A percentile compares a stretch with the other conserved stretches of the same genome.
phyloP scores from a whole-genome alignment of 2,113 vertebrate species.

The Cyanoramphus novaezelandiae region DNA sequence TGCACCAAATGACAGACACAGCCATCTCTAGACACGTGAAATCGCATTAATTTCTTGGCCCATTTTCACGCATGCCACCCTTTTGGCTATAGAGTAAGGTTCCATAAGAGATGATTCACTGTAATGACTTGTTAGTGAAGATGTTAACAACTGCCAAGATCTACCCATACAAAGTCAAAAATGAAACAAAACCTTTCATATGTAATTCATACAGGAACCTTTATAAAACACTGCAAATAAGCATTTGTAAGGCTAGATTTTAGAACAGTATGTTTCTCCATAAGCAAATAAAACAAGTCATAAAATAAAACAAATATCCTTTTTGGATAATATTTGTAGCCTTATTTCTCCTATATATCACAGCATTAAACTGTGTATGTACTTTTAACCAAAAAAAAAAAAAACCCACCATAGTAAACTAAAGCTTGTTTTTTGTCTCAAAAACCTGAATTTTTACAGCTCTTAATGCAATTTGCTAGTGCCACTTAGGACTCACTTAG shows the following conservation, averaged over 20 bases:
- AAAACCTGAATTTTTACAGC: not conserved
- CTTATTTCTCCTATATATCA: not conserved
- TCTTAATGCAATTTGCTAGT: not conserved
- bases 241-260: conserved; percentile 14
- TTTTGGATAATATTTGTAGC: not conserved
- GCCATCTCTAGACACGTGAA: not conserved
- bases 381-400: not conserved
- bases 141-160: not conserved
- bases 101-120: not conserved
- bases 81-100: not conserved
- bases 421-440: not conserved
- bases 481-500: not conserved
- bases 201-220: not conserved
- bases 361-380: not conserved
- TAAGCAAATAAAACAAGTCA: conserved; percentile 7
- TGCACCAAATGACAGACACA: not conserved
- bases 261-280: not conserved
- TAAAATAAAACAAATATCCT: conserved; percentile 10
- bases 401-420: not conserved
- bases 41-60: not conserved
- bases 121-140: not conserved
- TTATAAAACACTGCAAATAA: not conserved
- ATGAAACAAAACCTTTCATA: not conserved
- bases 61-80: not conserved
- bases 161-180: not conserved